Evolutionary conservation across 2,113 vertebrate genomes (phyloP).

Genomic region (Numida meleagris): DNA sequence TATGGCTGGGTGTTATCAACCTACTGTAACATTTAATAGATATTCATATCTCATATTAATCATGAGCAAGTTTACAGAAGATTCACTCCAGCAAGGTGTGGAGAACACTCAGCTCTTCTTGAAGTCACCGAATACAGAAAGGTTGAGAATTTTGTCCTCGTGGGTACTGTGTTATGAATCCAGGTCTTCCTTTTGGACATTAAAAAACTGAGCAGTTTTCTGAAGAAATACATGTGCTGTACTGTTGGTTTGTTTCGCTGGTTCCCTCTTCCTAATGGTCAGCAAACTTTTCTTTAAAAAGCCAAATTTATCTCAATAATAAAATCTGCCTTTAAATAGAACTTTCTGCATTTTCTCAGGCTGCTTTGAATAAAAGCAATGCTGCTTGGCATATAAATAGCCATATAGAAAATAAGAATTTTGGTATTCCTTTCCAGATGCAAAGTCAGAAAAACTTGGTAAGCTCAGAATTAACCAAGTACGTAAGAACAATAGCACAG

Average conservation of each 20-base stretch:
- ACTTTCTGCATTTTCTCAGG: not conserved
- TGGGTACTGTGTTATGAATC: not conserved
- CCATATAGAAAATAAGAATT: constrained; percentile 7
- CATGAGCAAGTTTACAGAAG: constrained; percentile 47
- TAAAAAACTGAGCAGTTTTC: not conserved
- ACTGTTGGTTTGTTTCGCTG: not conserved
- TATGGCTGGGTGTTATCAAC: constrained; percentile 67
- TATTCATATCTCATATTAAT: constrained; percentile 71
- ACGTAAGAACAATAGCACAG: constrained; percentile 32
- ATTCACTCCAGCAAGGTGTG: not conserved
- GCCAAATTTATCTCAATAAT: constrained; percentile 9
- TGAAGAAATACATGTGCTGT: not conserved
- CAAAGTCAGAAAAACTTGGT: constrained; percentile 37
- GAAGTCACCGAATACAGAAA: constrained; percentile 10
- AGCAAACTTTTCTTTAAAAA: constrained; percentile 26
- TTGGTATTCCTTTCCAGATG: constrained; percentile 30
- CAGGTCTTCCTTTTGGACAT: not conserved
- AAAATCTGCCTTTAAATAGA: constrained; percentile 31
- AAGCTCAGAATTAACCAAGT: constrained; percentile 42
- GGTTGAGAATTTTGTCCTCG: constrained; percentile 7
- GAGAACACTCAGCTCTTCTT: not conserved
- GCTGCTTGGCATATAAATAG: not conserved
- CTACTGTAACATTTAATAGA: constrained; percentile 67
- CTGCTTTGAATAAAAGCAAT: not conserved
- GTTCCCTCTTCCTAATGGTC: not conserved